phyloP scores from a whole-genome alignment of 2,888 invertebrate genomes.

The Melanotus villosus region DNA sequence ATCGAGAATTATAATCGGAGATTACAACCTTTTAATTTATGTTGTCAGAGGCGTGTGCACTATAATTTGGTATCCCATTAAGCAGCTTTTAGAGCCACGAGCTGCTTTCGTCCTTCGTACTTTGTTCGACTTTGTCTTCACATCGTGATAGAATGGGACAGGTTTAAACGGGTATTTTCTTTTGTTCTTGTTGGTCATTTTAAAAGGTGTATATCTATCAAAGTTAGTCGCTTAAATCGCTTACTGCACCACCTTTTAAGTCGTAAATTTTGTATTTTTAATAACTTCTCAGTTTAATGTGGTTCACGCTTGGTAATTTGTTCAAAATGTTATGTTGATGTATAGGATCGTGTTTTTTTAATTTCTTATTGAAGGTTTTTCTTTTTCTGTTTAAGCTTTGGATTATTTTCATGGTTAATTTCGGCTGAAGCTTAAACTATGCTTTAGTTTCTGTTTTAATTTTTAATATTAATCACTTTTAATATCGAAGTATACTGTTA shows the following conservation, averaged over 20 bases:
- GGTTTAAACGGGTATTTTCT: background rate
- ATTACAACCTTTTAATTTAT: slow-evolving; percentile 58
- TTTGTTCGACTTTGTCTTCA: background rate
- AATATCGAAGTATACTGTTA: too few relatives aligned
- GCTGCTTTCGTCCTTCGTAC: slow-evolving; percentile 1
- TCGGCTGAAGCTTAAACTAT: too few relatives aligned
- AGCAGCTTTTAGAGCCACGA: slow-evolving; percentile 49
- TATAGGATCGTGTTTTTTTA: too few relatives aligned
- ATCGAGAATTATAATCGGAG: slow-evolving; percentile 56
- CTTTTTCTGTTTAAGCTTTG: too few relatives aligned
- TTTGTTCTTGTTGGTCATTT: background rate
- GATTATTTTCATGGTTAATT: too few relatives aligned
- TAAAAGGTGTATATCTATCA: slow-evolving; percentile 17
- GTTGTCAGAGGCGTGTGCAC: slow-evolving; percentile 48
- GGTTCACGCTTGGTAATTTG: slow-evolving; percentile 5
- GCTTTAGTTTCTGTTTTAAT: too few relatives aligned
- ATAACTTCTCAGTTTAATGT: slow-evolving; percentile 10
- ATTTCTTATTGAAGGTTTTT: too few relatives aligned
- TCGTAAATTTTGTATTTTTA: slow-evolving; percentile 25
- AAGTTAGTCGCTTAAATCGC: slow-evolving; percentile 17
- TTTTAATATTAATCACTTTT: too few relatives aligned
- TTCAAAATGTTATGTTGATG: too few relatives aligned
- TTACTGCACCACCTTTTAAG: slow-evolving; percentile 21
- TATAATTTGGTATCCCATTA: slow-evolving; percentile 58
- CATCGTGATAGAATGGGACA: background rate